Conservation (phyloP, 2,113 vertebrate species). For the Cricetomys ansorgei region DNA sequence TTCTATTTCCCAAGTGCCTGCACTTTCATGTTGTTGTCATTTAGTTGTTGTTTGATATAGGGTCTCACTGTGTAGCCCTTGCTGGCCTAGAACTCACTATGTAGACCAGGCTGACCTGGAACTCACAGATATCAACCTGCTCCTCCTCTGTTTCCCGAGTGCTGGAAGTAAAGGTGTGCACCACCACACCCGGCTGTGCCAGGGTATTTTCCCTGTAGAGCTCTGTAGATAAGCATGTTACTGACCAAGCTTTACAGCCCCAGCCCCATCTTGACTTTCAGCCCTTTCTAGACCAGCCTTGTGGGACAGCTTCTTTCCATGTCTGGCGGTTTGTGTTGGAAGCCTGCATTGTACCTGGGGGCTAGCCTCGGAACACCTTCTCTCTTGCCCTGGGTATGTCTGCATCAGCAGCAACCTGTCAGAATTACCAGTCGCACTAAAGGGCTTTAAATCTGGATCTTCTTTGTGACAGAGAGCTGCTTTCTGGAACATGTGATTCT, state of each 20-base stretch:
- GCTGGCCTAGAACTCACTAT: not conserved
- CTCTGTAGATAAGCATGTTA: not conserved
- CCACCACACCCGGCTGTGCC: not conserved
- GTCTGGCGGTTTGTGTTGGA: not conserved
- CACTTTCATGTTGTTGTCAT: not conserved
- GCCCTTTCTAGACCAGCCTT: not conserved
- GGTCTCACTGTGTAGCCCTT: not conserved
- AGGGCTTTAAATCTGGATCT: not conserved
- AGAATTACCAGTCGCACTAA: not conserved
- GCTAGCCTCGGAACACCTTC: not conserved
- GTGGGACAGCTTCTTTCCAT: not conserved
- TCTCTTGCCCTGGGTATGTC: not conserved
- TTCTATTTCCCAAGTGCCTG: not conserved
- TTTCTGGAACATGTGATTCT: constrained; percentile 60
- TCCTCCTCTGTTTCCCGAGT: not conserved
- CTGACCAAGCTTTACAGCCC: no score
- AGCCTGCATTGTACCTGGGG: not conserved
- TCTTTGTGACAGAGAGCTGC: constrained; percentile 47
- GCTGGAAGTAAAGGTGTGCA: not conserved
- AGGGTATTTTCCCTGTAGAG: not conserved
- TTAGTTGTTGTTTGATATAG: not conserved
- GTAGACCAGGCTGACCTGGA: not conserved
- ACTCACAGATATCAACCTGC: no score
- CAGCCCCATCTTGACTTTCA: not conserved
- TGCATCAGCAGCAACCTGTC: not conserved